Conservation (phyloP, 2,888 invertebrate species). For the Petrolisthes manimaculis region DNA sequence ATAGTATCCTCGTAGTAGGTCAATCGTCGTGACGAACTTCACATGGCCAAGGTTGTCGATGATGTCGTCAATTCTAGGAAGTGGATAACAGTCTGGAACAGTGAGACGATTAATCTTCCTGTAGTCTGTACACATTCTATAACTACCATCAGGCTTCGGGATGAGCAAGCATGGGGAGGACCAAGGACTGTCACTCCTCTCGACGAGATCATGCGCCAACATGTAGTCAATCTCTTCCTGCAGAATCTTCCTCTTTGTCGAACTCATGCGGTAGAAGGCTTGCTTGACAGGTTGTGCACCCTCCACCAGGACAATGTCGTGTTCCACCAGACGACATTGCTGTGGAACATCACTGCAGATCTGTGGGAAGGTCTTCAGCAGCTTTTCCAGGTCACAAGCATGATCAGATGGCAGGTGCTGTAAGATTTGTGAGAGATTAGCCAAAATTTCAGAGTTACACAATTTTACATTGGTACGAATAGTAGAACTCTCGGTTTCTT, state of each 20-base stretch:
- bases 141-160: neutral
- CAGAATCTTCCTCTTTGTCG: neutral
- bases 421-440: neutral
- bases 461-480: neutral
- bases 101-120: neutral
- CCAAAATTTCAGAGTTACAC: neutral
- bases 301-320: neutral
- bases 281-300: constrained; percentile 2
- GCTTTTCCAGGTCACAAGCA: neutral
- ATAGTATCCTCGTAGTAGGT: neutral
- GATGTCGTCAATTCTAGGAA: neutral
- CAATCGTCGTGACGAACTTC: neutral
- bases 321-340: neutral
- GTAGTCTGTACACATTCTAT: neutral
- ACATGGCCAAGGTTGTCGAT: neutral
- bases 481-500: neutral
- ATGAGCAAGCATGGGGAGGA: neutral
- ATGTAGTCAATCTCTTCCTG: neutral
- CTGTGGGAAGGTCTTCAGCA: neutral
- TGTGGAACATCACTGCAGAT: neutral
- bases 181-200: neutral
- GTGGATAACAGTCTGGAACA: neutral
- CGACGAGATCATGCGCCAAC: neutral
- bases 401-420: neutral
- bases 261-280: neutral